Evolutionary conservation across 2,797 vertebrate species (phyloP), one percentile per base, ranked within the genome.

Genomic region (Bufotes viridis): DNA sequence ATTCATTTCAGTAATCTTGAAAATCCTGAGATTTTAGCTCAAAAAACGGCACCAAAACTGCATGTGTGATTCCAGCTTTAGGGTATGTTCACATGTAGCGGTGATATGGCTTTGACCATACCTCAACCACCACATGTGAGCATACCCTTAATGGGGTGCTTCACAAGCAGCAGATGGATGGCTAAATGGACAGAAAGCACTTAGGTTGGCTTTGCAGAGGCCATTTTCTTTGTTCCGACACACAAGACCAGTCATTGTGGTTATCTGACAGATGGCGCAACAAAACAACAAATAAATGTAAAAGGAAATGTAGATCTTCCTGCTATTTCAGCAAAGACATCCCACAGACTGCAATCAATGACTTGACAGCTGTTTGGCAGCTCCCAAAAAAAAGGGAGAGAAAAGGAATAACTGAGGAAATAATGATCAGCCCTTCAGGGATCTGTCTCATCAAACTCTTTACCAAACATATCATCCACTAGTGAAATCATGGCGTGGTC

Each of bases 291-390:
- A 26, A 60, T 24, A 76, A 58, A 22, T 75, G 82, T 74, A 34
- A 84, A 76, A 61, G 83, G 42, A 85, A 63, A 78, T 65, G 34
- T 74, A 76, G 34, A 85, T 61, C 58, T 75, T 65, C 34, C 69
- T 85, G 34, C 13, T 74, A 22, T n/a, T 75, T 75, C 69, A 84
- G 72, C 42, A 75, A 24, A 85, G 72, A 75, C 34, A 24, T n/a
- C 82, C 72, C 72, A 85, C 83, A 53, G 83, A n/a, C 83, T 53
- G 22, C 34, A 85, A 61, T 85, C 83, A 76, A 85, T 85, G 58
- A 61, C 72, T 53, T 51, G 60, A 85, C 84, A 86, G 83, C 72
- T 85, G 83, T 85, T 76, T 63, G 80, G 34, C 13, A 53, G 72
- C 57, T 51, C n/a, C 29, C 49, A 76, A 78, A 53, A 60, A 42